A percentile compares a stretch with the other conserved stretches of the same genome.
These are phyloP conservation scores for Fabriciana adippe DNA, from an alignment of 2,888 invertebrate genomes.

Conservation along the genomic window DNA sequence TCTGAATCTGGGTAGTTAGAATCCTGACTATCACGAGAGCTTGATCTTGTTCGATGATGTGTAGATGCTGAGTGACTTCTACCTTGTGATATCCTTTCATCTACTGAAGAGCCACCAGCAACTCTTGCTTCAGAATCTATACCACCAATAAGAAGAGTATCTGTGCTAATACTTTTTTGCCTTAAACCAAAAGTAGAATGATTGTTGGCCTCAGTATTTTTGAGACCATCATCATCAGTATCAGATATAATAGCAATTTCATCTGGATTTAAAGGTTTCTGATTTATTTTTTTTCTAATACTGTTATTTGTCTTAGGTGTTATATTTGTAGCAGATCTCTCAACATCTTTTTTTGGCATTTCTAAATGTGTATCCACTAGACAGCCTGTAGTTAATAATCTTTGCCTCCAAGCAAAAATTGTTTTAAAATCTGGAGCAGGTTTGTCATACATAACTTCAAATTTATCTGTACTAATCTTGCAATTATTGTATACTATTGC, in stretches of 20 bases:
- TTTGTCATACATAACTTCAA: constrained; percentile 69
- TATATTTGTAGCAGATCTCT: constrained; percentile 3
- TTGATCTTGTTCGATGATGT: constrained; percentile 56
- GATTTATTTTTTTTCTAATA: constrained; percentile 40
- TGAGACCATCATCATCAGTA: constrained; percentile 56
- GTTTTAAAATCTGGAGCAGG: constrained; percentile 78
- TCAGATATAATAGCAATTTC: constrained; percentile 65
- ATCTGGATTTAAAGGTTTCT: constrained; percentile 66
- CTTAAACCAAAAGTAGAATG: constrained; percentile 40
- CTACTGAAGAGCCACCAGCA: constrained; percentile 51
- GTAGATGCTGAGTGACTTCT: constrained; percentile 59
- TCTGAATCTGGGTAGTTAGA: constrained; percentile 67
- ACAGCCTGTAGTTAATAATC: constrained; percentile 68
- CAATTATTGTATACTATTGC: constrained; percentile 75
- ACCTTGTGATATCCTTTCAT: constrained; percentile 51
- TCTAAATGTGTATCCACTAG: constrained; percentile 66
- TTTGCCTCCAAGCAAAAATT: constrained; percentile 73
- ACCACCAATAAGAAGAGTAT: constrained; percentile 60
- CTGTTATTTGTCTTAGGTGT: background rate
- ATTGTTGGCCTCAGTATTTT: constrained; percentile 42
- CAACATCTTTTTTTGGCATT: constrained; percentile 27
- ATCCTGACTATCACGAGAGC: constrained; percentile 63
- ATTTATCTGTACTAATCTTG: constrained; percentile 68
- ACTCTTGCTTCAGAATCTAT: constrained; percentile 47
- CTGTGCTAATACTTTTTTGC: constrained; percentile 63